phyloP scores from a whole-genome alignment of 2,888 invertebrate species.

The Podabrus alpinus region DNA sequence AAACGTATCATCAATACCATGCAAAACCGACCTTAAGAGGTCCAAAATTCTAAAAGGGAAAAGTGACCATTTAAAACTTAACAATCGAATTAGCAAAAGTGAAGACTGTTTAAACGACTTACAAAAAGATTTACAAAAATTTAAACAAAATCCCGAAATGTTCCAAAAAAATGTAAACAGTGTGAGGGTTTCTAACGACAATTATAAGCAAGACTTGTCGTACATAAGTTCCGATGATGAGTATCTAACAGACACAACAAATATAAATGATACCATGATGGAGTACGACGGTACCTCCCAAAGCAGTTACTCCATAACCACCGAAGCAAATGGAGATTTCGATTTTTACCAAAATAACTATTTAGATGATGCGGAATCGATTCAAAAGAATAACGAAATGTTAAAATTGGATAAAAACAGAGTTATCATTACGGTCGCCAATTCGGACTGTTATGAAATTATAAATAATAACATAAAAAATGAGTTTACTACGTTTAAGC shows the following conservation, averaged over 20 bases:
- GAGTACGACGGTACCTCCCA: conserved; percentile 42
- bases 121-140: conserved; percentile 37
- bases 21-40: conserved; percentile 8
- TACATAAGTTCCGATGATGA: conserved; percentile 46
- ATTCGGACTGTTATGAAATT: conserved; percentile 2
- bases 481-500: conserved; percentile 10
- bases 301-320: conserved; percentile 64
- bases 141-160: conserved; percentile 30
- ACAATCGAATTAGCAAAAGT: conserved; percentile 47
- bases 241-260: conserved; percentile 52
- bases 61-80: conserved; percentile 41
- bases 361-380: conserved; percentile 11
- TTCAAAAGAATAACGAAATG: background rate
- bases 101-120: conserved; percentile 50
- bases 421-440: background rate
- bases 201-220: conserved; percentile 4
- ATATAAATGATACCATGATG: conserved; percentile 43
- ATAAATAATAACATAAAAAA: conserved; percentile 4
- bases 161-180: conserved; percentile 20
- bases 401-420: background rate
- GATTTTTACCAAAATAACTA: conserved; percentile 61
- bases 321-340: conserved; percentile 67
- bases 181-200: conserved; percentile 11
- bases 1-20: conserved; percentile 14
- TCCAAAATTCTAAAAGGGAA: conserved; percentile 38